Base-by-base conservation (phyloP, 2,113 vertebrate species). In the Ammodytes dubius region DNA sequence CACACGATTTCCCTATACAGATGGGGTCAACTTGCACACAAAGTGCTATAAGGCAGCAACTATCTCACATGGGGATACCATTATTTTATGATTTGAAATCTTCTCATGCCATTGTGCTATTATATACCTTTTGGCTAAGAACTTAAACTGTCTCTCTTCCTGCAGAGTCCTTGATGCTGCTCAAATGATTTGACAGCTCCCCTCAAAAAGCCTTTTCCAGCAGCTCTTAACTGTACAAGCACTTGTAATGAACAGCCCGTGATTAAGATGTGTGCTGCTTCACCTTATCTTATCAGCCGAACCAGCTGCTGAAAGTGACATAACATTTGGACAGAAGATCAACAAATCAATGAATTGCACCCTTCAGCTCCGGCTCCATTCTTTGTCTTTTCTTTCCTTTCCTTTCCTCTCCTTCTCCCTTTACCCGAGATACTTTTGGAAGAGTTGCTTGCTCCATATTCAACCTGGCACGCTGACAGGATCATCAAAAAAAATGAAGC, bases 241-340 rank as follows among this genome's bases (percentile, higher is more conserved):
- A 83, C 43, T 79, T 6, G 10, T 15, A 37, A 75, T 53, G 71
- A 60, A 52, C 60, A 0, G 52, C 7, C 17, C 61, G 60, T 27
- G 56, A 37, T 56, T 87, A 65, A 68, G 72, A 83, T 82, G 71
- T 67, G 69, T 78, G 67, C 74, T 67, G 50, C 74, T 72, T 87
- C 81, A 72, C 66, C 27, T 27, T 27, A 83, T 88, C 70, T 86
- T 87, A 86, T 88, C 88, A 83, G 67, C 40, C 27, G 35, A 45
- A 81, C 46, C 81, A 91, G 81, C 86, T 87, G 82, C 80, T 85
- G 84, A 74, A 78, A 77, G 27, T 66, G 40, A 86, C 67, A 84
- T 50, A 54, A 68, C 81, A 69, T 81, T 87, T 87, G 52, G 60
- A 74, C 79, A 69, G 37, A 79, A 81, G 77, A 81, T 81, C 46